Percentiles rank a stretch among this genome's conserved stretches.
phyloP scores from a whole-genome alignment of 2,113 vertebrate genomes.

The Carlito syrichta region DNA sequence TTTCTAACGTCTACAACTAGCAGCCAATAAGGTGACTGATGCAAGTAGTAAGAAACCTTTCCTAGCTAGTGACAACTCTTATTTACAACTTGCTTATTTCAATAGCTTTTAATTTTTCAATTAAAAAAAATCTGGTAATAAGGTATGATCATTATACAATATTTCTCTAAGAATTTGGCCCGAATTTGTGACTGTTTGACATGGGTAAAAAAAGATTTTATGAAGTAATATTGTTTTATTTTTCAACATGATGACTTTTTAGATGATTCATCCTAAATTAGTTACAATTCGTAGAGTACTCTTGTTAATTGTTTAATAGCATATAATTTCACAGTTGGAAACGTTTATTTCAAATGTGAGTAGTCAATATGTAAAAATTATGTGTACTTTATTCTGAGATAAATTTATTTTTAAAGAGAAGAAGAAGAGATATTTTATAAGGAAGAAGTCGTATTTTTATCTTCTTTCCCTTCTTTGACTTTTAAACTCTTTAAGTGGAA shows the following conservation, averaged over 20 bases:
- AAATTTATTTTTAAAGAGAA: neutral
- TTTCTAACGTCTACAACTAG: neutral
- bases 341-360: neutral
- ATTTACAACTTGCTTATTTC: neutral
- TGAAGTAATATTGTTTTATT: neutral
- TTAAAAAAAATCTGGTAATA: neutral
- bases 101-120: neutral
- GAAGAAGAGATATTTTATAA: neutral
- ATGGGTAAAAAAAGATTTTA: neutral
- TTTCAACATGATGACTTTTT: neutral
- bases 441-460: neutral
- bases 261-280: neutral
- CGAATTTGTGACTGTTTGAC: neutral
- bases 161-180: neutral
- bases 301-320: neutral
- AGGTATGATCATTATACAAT: neutral
- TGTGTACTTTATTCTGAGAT: neutral
- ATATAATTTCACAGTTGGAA: neutral
- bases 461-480: constrained; percentile 45
- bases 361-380: neutral
- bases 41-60: fast-evolving
- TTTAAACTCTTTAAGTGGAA: constrained; percentile 43
- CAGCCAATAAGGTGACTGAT: neutral
- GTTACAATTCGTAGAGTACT: neutral
- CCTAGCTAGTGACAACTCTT: neutral